Percentiles rank a stretch among this genome's conserved stretches.
Evolutionary conservation across 2,888 invertebrate genomes (phyloP).

Genomic region (Alcis repandata): DNA sequence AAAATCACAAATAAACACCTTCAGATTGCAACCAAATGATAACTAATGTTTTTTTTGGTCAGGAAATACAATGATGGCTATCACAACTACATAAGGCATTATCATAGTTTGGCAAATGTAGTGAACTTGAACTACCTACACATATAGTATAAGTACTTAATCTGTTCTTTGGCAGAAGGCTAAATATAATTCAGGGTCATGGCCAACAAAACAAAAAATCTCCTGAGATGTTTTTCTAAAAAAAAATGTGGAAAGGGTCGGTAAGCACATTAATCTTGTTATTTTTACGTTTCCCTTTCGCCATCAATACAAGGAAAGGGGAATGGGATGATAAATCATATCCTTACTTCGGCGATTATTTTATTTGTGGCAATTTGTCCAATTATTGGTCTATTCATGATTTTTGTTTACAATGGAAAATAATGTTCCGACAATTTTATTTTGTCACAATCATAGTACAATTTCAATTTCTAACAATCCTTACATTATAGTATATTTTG

Average conservation of each 20-base stretch:
- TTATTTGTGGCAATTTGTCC: conserved; percentile 31
- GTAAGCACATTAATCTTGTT: conserved; percentile 30
- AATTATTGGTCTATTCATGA: conserved; percentile 21
- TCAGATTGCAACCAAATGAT: no score
- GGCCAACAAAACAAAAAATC: conserved; percentile 4
- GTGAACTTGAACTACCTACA: no score
- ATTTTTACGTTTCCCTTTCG: conserved; percentile 35
- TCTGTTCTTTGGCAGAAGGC: background rate
- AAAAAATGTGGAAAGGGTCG: conserved; percentile 13
- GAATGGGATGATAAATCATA: conserved; percentile 31
- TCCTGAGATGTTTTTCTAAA: background rate
- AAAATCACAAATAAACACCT: no score
- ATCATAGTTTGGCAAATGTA: no score
- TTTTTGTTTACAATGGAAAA: background rate
- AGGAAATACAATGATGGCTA: no score
- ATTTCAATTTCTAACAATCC: no score
- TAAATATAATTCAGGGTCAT: conserved; percentile 1
- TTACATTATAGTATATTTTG: no score
- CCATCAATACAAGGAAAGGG: conserved; percentile 34
- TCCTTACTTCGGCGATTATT: conserved; percentile 21
- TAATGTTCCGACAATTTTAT: background rate
- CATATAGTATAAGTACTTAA: no score
- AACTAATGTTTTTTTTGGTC: no score
- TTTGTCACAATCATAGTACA: no score
- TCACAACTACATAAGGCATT: no score